Evolutionary conservation across 2,888 invertebrate genomes (phyloP).

Genomic region (Stenurella melanura): DNA sequence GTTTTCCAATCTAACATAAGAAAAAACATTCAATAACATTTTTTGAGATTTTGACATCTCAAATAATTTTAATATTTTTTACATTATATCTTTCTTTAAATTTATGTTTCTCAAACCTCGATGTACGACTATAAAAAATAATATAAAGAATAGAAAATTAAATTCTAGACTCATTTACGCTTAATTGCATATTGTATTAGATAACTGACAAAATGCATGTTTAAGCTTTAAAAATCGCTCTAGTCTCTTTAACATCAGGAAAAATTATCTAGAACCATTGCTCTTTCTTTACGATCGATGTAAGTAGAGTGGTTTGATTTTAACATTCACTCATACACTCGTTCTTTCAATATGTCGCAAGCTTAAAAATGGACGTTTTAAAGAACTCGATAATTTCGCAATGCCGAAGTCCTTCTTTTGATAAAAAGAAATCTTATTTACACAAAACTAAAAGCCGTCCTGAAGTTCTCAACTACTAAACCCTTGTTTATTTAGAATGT

Average conservation of each 20-base stretch:
- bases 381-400: slow-evolving; percentile 16
- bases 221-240: neutral
- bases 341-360: neutral
- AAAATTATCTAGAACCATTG: neutral
- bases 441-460: slow-evolving; percentile 33
- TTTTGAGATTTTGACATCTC: too few relatives aligned
- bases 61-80: too few relatives aligned
- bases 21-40: too few relatives aligned
- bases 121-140: too few relatives aligned
- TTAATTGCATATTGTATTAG: neutral
- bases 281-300: neutral
- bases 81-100: too few relatives aligned
- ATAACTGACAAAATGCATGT: neutral
- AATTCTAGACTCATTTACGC: too few relatives aligned
- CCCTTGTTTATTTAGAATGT: slow-evolving; percentile 49
- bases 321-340: neutral
- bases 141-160: too few relatives aligned
- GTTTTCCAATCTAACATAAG: too few relatives aligned
- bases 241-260: neutral
- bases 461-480: slow-evolving; percentile 40
- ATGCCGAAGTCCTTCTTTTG: slow-evolving; percentile 1
- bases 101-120: too few relatives aligned
- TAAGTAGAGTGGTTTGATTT: neutral
- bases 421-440: slow-evolving; percentile 41
- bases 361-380: neutral